Evolutionary conservation across 2,113 vertebrate species (phyloP), one percentile per base, ranked within the genome.

Genomic region (Oriolus oriolus): DNA sequence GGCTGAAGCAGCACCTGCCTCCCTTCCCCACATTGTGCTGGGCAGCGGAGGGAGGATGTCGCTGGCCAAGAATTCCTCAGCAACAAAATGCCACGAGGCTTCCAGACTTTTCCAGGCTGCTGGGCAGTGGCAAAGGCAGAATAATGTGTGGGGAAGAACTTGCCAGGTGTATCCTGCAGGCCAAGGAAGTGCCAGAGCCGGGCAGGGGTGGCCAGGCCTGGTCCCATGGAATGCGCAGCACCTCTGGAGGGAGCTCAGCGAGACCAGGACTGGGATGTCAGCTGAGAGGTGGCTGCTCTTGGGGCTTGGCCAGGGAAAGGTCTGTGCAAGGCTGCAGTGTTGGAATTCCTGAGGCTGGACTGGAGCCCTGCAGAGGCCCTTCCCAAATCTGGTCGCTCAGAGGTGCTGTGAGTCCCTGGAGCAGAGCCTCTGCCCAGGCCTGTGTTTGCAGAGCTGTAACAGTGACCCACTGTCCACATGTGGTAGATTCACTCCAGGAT

Each of bases 21-120:
- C 59, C n/a, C 28, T 92, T 95, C 93, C 87, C 87, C n/a, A 18
- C 8, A 95, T 71, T 92, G 94, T 92, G 56, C 68, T 49, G 80
- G 49, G 69, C 35, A 54, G 73, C 1, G 0, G 35, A 26, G 44
- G 76, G 50, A 80, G 50, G 61, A 27, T 31, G 50, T 92, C 71
- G 28, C 66, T 8, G 49, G 41, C 69, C 74, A 61, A 76, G 61
- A 82, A 76, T 87, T 84, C 78, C 87, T 82, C 2, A 2, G 21
- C 45, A 52, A 59, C 73, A 89, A 89, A 90, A 81, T 20, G 31
- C 47, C 22, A 15, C 4, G 11, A 57, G 68, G 61, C 16, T 74
- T 77, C 64, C 66, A 27, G 68, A 16, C 42, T 50, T 60, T 54
- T 66, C 17, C 64, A 77, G 68, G 45, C 31, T 91, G 49, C 56